Conservation (phyloP, 2,797 vertebrate genomes). For the Leptodactylus fallax region DNA sequence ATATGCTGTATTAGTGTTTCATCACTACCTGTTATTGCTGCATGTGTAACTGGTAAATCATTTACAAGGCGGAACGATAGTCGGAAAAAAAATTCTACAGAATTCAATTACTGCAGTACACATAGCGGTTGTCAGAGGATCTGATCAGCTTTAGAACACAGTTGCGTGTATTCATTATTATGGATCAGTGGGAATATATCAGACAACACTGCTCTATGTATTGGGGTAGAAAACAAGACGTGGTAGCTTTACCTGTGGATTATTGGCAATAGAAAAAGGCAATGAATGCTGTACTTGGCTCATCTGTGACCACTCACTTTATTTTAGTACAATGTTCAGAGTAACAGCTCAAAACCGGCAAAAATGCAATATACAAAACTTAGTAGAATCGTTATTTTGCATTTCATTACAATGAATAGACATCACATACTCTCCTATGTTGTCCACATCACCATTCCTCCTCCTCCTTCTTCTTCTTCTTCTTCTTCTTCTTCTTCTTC, state of each 20-base stretch:
- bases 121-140: neutral
- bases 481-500: neutral
- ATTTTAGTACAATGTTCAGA: no score
- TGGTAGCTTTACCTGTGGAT: neutral
- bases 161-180: neutral
- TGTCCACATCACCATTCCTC: neutral
- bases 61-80: constrained; percentile 14
- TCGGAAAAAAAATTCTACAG: neutral
- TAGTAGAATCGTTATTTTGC: neutral
- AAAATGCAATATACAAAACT: no score
- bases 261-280: no score
- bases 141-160: neutral
- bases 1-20: constrained; percentile 3
- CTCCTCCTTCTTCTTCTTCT: neutral
- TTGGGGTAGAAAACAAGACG: neutral
- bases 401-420: neutral
- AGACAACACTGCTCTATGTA: neutral
- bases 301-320: no score
- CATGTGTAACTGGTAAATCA: constrained; percentile 19
- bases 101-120: neutral
- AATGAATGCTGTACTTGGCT: no score
- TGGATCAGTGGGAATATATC: neutral
- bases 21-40: constrained; percentile 19
- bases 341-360: no score
- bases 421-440: neutral